phyloP scores from a whole-genome alignment of 2,888 invertebrate species.

The Lasius platythorax region DNA sequence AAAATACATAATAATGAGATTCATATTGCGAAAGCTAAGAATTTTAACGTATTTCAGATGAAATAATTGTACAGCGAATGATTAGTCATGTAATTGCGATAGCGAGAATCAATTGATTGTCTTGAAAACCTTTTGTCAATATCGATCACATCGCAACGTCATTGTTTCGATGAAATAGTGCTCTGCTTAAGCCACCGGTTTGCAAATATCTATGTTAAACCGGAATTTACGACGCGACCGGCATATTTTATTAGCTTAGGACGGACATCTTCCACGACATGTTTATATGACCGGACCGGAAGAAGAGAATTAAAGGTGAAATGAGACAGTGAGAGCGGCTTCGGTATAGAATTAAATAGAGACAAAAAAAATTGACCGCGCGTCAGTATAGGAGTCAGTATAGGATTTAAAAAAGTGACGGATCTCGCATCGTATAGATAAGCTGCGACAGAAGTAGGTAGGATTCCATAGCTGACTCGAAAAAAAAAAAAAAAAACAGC shows the following conservation, averaged over 20 bases:
- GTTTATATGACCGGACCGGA: constrained; percentile 79
- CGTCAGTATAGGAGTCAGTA: not conserved
- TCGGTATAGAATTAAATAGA: constrained; percentile 44
- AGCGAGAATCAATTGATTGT: not conserved
- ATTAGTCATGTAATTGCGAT: not conserved
- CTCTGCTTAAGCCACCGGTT: constrained; percentile 72
- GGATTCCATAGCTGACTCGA: constrained; percentile 26
- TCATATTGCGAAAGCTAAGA: not conserved
- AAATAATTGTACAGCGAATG: not conserved
- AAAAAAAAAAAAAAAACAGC: constrained; percentile 72
- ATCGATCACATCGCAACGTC: constrained; percentile 16
- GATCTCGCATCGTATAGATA: constrained; percentile 25
- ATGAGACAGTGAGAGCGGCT: constrained; percentile 15
- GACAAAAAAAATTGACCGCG: constrained; percentile 48
- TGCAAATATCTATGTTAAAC: constrained; percentile 77
- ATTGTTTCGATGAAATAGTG: constrained; percentile 55
- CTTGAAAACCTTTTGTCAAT: not conserved
- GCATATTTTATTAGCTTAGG: constrained; percentile 82
- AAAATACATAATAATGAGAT: not conserved
- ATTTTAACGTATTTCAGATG: not conserved
- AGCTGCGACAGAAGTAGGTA: constrained; percentile 24
- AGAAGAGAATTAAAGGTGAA: constrained; percentile 69
- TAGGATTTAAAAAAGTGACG: constrained; percentile 45
- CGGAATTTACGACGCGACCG: constrained; percentile 82
- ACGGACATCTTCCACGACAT: constrained; percentile 75